These are phyloP conservation scores for Chalcosyrphus nemorum DNA, from an alignment of 2,888 invertebrate genomes.

Conservation along the genomic window DNA sequence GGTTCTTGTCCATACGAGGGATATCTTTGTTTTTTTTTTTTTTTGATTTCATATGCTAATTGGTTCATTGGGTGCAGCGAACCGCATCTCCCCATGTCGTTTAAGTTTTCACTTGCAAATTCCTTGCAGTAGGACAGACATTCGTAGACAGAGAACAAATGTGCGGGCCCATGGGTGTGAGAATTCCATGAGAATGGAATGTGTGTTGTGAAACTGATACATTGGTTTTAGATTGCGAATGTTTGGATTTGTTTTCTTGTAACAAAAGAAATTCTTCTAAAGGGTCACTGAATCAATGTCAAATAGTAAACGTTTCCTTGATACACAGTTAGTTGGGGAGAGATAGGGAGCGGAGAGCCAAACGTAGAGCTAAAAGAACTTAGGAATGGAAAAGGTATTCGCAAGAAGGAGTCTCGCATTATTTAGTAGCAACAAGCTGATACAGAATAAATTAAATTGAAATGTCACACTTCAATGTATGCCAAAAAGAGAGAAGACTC, in stretches of 20 bases:
- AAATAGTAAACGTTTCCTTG: not conserved
- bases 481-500: too few species aligned
- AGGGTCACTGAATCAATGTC: slow-evolving; percentile 14
- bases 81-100: slow-evolving; percentile 55
- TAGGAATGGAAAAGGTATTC: too few species aligned
- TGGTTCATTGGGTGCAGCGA: slow-evolving; percentile 51
- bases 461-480: too few species aligned
- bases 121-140: not conserved
- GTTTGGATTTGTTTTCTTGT: not conserved
- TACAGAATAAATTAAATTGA: too few species aligned
- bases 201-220: not conserved
- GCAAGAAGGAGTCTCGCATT: too few species aligned
- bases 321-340: too few species aligned
- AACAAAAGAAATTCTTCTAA: slow-evolving; percentile 9
- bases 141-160: not conserved
- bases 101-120: not conserved
- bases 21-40: not conserved
- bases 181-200: not conserved
- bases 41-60: slow-evolving; percentile 39
- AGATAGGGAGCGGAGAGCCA: too few species aligned
- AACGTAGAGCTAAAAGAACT: too few species aligned
- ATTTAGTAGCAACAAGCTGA: too few species aligned
- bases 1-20: not conserved
- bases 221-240: not conserved
- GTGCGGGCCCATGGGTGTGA: not conserved